Conservation (phyloP, 2,113 vertebrate genomes). For the Rostratula benghalensis region DNA sequence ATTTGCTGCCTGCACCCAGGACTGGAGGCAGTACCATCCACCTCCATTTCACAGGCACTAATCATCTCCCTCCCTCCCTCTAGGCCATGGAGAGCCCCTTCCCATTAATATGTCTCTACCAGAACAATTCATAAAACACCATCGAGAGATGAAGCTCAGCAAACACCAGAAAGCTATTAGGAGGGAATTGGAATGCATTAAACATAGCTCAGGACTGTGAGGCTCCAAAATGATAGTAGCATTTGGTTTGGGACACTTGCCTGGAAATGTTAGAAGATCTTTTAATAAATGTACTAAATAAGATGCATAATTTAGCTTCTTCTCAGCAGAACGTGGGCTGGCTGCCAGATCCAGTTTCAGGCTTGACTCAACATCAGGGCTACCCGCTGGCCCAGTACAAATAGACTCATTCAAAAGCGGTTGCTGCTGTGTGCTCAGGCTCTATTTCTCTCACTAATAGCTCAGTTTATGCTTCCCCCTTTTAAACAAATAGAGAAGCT, state of each 20-base stretch:
- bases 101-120: constrained; percentile 21
- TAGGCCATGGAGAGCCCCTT: constrained; percentile 2
- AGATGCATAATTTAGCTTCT: constrained; percentile 73
- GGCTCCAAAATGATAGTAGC: constrained; percentile 60
- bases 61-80: not conserved
- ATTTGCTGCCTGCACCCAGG: not conserved
- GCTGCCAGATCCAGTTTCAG: constrained; percentile 37
- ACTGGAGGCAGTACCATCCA: not conserved
- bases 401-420: constrained; percentile 71
- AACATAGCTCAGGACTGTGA: constrained; percentile 47
- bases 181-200: constrained; percentile 48
- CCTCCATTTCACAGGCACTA: not conserved
- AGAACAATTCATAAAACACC: constrained; percentile 53
- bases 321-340: not conserved
- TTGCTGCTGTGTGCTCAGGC: constrained; percentile 39
- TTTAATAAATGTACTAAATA: constrained; percentile 77
- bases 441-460: constrained; percentile 56
- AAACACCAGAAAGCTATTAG: constrained; percentile 67
- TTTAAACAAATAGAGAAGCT: constrained; percentile 39
- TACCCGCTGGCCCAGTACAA: constrained; percentile 59
- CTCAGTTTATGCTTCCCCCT: constrained; percentile 47
- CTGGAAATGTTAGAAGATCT: constrained; percentile 62
- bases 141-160: constrained; percentile 43
- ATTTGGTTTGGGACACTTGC: constrained; percentile 73
- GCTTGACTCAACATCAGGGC: constrained; percentile 43